A percentile compares a stretch with the other conserved stretches of the same genome.
Evolutionary conservation across 1,140 invertebrate genomes (phyloP).

Genomic region (Lordiphosa mommai): DNA sequence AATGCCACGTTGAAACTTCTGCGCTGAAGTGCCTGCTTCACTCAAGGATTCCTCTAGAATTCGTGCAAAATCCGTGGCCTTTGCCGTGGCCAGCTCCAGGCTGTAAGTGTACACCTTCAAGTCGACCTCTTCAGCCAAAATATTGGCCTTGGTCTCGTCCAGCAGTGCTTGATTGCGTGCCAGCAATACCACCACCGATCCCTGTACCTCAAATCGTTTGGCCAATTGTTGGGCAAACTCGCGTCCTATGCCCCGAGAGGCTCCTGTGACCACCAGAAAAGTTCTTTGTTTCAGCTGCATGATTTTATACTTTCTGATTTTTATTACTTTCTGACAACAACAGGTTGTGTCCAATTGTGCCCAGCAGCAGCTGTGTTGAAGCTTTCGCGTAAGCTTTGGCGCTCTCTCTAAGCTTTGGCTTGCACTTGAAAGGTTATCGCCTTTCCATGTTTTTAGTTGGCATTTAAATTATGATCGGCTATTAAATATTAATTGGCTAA

Average conservation of each 20-base stretch:
- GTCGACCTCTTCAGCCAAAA: slow-evolving; percentile 80
- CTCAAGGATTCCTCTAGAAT: slow-evolving; percentile 33
- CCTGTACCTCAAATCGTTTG: slow-evolving; percentile 81
- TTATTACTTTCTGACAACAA: background rate
- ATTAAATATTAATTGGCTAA: slow-evolving; percentile 5
- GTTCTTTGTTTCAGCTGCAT: slow-evolving; percentile 79
- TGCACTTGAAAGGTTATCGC: slow-evolving; percentile 9
- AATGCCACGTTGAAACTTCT: slow-evolving; percentile 84
- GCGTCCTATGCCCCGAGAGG: slow-evolving; percentile 92
- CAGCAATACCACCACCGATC: slow-evolving; percentile 87
- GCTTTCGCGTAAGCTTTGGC: background rate
- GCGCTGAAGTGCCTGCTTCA: background rate
- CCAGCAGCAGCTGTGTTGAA: slow-evolving; percentile 1
- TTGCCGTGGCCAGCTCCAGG: slow-evolving; percentile 82
- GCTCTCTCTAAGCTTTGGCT: background rate
- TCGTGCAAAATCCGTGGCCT: slow-evolving; percentile 36
- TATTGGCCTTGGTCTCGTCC: slow-evolving; percentile 83
- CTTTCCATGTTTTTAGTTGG: background rate
- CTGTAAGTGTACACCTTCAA: slow-evolving; percentile 80
- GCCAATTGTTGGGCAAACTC: slow-evolving; percentile 87
- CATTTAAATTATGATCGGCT: background rate
- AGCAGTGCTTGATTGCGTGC: slow-evolving; percentile 86
- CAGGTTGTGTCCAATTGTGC: background rate
- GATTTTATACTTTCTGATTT: background rate
- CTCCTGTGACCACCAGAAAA: slow-evolving; percentile 88